A percentile compares a stretch with the other conserved stretches of the same genome.
Conservation (phyloP, 2,113 vertebrate genomes). For the Grus americana region DNA sequence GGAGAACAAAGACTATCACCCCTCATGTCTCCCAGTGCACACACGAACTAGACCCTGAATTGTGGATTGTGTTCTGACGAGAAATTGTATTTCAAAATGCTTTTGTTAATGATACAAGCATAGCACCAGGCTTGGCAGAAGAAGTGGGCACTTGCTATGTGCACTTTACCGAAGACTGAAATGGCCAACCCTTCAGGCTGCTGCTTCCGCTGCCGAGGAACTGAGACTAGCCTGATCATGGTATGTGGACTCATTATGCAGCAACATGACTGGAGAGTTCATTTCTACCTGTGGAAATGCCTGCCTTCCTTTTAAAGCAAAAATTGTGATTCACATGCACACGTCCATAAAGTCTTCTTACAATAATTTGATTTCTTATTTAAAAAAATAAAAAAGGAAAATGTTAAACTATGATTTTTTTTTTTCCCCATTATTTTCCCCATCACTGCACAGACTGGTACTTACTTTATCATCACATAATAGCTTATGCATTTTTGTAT, state of each 20-base stretch:
- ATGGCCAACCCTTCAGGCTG: not conserved
- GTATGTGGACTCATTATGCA: not conserved
- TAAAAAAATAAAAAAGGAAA: not conserved
- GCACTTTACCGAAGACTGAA: not conserved
- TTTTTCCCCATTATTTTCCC: not conserved
- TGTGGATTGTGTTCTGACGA: not conserved
- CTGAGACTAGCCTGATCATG: not conserved
- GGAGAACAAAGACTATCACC: fast-evolving
- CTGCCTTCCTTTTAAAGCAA: not conserved
- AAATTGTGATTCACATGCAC: not conserved
- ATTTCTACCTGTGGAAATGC: not conserved
- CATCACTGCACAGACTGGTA: not conserved
- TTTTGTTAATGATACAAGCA: not conserved
- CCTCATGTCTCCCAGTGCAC: not conserved
- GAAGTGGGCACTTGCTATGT: fast-evolving
- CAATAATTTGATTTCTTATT: not conserved
- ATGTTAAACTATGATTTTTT: not conserved
- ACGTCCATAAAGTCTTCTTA: not conserved
- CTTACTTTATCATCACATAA: not conserved
- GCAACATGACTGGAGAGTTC: not conserved
- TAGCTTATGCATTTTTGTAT: not conserved
- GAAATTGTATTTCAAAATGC: not conserved
- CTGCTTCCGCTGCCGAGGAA: not conserved
- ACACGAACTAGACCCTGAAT: not conserved
- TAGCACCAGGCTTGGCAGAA: not conserved